Conservation (phyloP, 1,140 invertebrate genomes). For the Meloidogyne floridensis region DNA sequence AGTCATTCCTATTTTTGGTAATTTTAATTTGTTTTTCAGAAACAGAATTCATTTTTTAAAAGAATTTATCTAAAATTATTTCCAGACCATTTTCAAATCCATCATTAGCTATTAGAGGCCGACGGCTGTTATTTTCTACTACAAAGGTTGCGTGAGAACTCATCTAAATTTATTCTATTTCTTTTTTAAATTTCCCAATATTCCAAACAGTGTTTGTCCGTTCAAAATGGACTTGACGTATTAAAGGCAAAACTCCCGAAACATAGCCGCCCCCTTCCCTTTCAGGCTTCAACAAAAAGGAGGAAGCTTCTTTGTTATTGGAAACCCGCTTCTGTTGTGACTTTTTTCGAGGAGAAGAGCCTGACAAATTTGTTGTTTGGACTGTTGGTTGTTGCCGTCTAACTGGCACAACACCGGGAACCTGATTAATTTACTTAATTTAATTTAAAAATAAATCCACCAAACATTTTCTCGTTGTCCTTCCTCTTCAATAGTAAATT, state of each 20-base stretch:
- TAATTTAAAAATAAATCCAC: neutral
- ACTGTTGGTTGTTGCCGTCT: neutral
- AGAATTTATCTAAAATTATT: neutral
- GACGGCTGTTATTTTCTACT: slow-evolving; percentile 56
- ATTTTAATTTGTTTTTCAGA: neutral
- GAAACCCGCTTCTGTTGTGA: neutral
- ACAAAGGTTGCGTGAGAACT: slow-evolving; percentile 58
- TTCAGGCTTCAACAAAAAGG: neutral
- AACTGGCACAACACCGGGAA: slow-evolving; percentile 32
- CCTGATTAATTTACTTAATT: neutral
- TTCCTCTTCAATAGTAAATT: slow-evolving; percentile 32
- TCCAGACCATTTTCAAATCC: slow-evolving; percentile 37
- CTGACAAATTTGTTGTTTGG: neutral
- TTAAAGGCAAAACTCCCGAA: neutral
- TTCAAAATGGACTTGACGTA: slow-evolving; percentile 13
- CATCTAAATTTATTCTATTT: slow-evolving; percentile 36
- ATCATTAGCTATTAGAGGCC: slow-evolving; percentile 42
- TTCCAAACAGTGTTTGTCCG: slow-evolving; percentile 6
- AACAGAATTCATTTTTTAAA: too few species aligned
- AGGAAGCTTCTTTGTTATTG: neutral
- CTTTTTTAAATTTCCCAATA: neutral
- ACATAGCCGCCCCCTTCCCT: slow-evolving; percentile 12
- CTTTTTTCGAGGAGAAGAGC: neutral
- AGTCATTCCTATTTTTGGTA: neutral
- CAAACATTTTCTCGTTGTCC: slow-evolving; percentile 32